A percentile compares a stretch with the other conserved stretches of the same genome.
Conservation (phyloP, 2,888 invertebrate genomes). For the Auanema sp. region DNA sequence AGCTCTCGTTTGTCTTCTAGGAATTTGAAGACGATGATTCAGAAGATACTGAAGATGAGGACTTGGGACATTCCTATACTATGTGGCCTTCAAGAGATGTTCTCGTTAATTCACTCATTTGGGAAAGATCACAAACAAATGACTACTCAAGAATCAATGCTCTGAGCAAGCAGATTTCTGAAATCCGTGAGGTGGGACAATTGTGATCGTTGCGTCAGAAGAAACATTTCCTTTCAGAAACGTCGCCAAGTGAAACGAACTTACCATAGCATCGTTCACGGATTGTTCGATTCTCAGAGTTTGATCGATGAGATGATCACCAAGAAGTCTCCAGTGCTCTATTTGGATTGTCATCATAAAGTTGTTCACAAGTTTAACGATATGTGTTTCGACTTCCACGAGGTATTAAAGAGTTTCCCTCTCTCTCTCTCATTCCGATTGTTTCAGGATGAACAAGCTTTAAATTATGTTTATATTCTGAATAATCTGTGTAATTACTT, state of each 20-base stretch:
- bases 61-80: neutral
- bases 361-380: conserved; percentile 60
- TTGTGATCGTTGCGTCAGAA: too few species aligned
- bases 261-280: neutral
- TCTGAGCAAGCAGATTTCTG: too few species aligned
- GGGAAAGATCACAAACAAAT: too few species aligned
- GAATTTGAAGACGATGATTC: conserved; percentile 22
- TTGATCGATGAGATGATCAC: conserved; percentile 33
- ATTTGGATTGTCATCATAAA: conserved; percentile 64
- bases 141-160: too few species aligned
- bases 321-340: conserved; percentile 40
- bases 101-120: conserved; percentile 55
- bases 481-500: conserved; percentile 65
- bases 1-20: conserved; percentile 8
- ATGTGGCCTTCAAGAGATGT: conserved; percentile 65
- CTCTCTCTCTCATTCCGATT: neutral
- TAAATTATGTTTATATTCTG: conserved; percentile 65
- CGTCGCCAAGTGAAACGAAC: neutral
- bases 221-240: neutral
- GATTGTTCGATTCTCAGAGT: conserved; percentile 1
- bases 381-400: conserved; percentile 64
- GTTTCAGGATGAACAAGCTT: conserved; percentile 65
- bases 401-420: conserved; percentile 46
- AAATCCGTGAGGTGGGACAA: too few species aligned
- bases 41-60: neutral